Conservation (phyloP, 2,113 vertebrate genomes). For the Rhinolophus ferrumequinum region DNA sequence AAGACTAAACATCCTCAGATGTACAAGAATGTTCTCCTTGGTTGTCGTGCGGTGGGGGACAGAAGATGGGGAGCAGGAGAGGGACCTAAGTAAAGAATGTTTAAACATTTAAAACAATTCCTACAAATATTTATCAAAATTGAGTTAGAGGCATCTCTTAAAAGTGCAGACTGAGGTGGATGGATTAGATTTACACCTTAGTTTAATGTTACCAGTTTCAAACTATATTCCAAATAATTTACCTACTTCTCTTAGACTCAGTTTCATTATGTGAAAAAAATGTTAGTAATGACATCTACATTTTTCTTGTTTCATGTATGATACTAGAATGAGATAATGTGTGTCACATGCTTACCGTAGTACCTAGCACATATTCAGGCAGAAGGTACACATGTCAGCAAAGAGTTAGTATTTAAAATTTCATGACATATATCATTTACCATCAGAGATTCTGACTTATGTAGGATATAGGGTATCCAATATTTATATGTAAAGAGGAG, state of each 20-base stretch:
- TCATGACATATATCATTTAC: neutral
- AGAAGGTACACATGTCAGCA: neutral
- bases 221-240: neutral
- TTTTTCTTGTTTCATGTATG: neutral
- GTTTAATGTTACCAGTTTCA: neutral
- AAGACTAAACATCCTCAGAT: neutral
- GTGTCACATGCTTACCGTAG: neutral
- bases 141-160: neutral
- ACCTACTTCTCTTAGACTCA: neutral
- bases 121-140: neutral
- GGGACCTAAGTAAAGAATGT: neutral
- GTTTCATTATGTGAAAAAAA: constrained; percentile 6
- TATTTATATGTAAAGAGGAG: neutral
- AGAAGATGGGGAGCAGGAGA: no score
- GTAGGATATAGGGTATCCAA: neutral
- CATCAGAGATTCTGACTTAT: neutral
- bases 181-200: neutral
- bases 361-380: neutral
- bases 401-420: constrained; percentile 7
- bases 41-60: neutral
- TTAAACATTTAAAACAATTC: constrained; percentile 16
- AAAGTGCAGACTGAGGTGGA: neutral
- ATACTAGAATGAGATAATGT: neutral
- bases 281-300: neutral
- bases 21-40: neutral